Evolutionary conservation across 2,888 invertebrate species (phyloP), one percentile per base, ranked within the genome.

Genomic region (Thera britannica): DNA sequence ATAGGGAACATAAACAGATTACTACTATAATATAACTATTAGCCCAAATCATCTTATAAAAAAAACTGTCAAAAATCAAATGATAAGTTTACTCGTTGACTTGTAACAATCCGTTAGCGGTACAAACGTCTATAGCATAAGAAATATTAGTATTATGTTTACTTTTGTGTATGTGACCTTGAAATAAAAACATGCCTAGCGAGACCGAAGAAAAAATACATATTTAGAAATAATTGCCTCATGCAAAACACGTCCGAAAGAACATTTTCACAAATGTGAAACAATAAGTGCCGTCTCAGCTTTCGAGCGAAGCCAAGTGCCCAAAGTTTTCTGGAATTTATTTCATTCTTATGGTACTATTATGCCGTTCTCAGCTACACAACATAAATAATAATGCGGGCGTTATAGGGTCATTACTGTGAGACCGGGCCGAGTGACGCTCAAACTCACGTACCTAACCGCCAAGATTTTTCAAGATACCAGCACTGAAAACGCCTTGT

Each of bases 351-450:
- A 93, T 92, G 88, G 88, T 88, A 88, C 89, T 92, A 92, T 92
- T 92, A 93, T 91, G 88, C 90, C 88, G 90, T 90, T 90, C 90
- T 86, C 92, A 89, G 89, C 89, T 89, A 90, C 90, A 92, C 91
- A 93, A 90, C 90, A 92, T 92, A 93, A 92, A 93, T 93, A 93
- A 92, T 92, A 92, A 92, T 90, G 90, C 87, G 85, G 84, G 87
- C 87, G 90, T 92, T 93, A 92, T 91, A 89, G 88, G 89, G 89
- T 92, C 92, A 92, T 93, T 93, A 91, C 90, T 83, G 89, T 82
- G 83, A 78, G 85, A 88, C 85, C 86, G 88, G 85, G 83, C 83
- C 80, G 81, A 87, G 85, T 89, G 88, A 89, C 88, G 86, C 70
- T 71, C 69, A 73, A 62, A 71, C 62, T 65, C 48, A 69, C 34